phyloP scores from a whole-genome alignment of 2,797 vertebrate species.

The Artibeus lituratus region DNA sequence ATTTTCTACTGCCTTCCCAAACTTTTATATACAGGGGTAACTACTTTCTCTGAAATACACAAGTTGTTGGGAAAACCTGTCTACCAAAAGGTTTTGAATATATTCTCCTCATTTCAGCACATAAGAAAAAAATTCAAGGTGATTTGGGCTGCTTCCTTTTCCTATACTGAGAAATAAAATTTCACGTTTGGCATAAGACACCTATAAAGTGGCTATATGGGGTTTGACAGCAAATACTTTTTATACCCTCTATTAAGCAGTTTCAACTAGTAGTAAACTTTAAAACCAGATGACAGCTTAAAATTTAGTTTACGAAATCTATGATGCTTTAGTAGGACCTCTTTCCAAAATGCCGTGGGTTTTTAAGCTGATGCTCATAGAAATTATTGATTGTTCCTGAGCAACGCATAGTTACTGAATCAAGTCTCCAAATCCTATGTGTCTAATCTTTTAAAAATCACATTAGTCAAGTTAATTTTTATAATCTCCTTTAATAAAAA shows the following conservation, averaged over 20 bases:
- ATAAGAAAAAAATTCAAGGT: background rate
- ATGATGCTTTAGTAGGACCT: background rate
- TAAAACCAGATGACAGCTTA: background rate
- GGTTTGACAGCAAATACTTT: background rate
- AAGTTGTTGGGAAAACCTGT: background rate
- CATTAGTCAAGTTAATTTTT: slow-evolving; percentile 1
- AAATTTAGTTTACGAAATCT: background rate
- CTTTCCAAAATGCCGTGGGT: background rate
- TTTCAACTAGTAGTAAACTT: slow-evolving; percentile 20
- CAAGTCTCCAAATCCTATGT: background rate
- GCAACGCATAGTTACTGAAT: slow-evolving; percentile 18
- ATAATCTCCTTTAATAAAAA: slow-evolving; percentile 6
- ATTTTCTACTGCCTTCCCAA: background rate
- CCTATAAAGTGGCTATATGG: background rate
- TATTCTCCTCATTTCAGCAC: background rate
- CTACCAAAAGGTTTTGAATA: background rate
- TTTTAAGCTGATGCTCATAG: slow-evolving; percentile 31
- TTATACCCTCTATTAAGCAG: background rate
- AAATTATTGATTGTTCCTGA: background rate
- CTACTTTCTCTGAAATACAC: background rate
- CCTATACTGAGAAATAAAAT: background rate
- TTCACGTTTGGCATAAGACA: background rate
- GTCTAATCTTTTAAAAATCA: background rate
- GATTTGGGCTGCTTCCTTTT: background rate
- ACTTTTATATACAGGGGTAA: background rate